Evolutionary conservation across 1,140 invertebrate species (phyloP), one percentile per base, ranked within the genome.

Genomic region (Pogonus chalceus): DNA sequence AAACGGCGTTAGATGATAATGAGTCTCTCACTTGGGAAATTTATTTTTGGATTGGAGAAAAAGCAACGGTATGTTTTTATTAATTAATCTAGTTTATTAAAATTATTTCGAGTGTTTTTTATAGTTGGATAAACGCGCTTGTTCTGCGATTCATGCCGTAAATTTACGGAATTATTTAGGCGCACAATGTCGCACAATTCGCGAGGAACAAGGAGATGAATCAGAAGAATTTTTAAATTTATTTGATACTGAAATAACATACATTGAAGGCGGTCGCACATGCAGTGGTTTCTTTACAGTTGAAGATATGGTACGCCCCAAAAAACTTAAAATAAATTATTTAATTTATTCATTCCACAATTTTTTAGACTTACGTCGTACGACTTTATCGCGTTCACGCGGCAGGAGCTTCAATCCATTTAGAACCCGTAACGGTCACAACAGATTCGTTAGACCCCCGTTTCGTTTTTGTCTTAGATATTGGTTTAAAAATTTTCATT

Each of bases 21-120:
- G 88, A 89, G 43, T 86, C 85, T 51, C 72, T 98, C 0, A 79
- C 81, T 51, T 98, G 95, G 92, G 83, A 93, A 62, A 99, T 99
- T 62, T 98, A 88, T 75, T 99, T 98, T 68, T 99, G 96, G 96
- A 99, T 99, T 65, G 97, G 97, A 35, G 87, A 88, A 60, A 90
- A 96, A 70, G 88, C 95, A 14, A 88, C 95, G 2, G 90, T 94
- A 79, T 76, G 75, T 72, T 54, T 24, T 35, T 37, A 24, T 51
- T 48, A 47, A 2, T 20, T 31, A 35, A 35, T 31, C 52, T 0
- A n/a, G 16, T 21, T 21, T 49, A 51, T 54, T 39, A 31, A 48
- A 51, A 18, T 14, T 21, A 35, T 51, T 12, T 50, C 16, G 49
- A 31, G 39, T 52, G 14, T 18, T 58, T 53, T 49, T 66, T 66